Conservation (phyloP, 2,797 vertebrate species). For the Gymnothorax reevesii region DNA sequence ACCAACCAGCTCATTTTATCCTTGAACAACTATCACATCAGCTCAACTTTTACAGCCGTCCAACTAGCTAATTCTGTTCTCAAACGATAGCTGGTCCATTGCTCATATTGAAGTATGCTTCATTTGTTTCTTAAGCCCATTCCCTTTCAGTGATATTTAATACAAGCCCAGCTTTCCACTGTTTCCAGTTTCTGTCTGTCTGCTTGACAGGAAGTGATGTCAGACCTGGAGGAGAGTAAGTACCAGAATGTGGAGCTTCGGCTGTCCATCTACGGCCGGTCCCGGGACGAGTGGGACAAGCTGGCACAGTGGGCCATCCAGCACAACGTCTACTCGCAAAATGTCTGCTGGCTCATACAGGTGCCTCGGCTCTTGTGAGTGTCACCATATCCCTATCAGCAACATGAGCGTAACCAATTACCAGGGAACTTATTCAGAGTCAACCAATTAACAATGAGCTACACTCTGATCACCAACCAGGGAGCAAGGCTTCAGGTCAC, state of each 20-base stretch:
- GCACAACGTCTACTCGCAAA: conserved; percentile 90
- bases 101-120: background rate
- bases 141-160: background rate
- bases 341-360: conserved; percentile 95
- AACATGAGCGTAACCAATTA: background rate
- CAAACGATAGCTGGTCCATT: background rate
- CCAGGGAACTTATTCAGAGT: background rate
- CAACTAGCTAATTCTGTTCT: too few species aligned
- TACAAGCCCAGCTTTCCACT: background rate
- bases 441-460: background rate
- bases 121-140: background rate
- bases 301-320: conserved; percentile 88
- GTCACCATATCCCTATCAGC: background rate
- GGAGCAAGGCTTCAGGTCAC: background rate
- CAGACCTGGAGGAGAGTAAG: conserved; percentile 94
- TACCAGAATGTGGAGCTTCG: conserved; percentile 95
- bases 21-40: too few species aligned
- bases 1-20: too few species aligned
- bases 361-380: conserved; percentile 96
- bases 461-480: background rate
- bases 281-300: conserved; percentile 91
- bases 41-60: too few species aligned
- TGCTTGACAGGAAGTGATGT: conserved; percentile 86
- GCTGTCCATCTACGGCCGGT: conserved; percentile 93
- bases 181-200: background rate